Evolutionary conservation across 2,797 vertebrate genomes (phyloP).

Genomic region (Coreius guichenoti): DNA sequence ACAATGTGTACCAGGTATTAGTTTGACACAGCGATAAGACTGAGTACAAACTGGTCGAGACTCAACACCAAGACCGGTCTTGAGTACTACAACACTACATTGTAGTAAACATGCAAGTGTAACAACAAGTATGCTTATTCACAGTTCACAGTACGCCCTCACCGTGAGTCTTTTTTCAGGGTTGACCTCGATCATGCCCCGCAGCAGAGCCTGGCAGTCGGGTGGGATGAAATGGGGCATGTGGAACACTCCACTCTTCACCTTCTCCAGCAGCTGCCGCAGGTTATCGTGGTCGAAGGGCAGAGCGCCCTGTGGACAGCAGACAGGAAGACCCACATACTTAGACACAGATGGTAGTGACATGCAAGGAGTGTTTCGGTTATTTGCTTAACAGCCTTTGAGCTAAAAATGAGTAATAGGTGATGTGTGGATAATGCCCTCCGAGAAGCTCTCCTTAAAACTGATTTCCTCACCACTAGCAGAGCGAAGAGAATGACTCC

Average conservation of each 20-base stretch:
- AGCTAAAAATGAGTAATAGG: neutral
- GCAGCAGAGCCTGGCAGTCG: conserved; percentile 88
- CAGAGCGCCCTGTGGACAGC: conserved; percentile 82
- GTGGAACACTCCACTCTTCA: conserved; percentile 93
- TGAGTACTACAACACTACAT: neutral
- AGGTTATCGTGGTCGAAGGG: conserved; percentile 94
- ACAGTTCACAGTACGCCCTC: conserved; percentile 54
- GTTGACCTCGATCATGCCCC: conserved; percentile 93
- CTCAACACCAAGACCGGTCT: neutral
- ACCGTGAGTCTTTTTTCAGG: conserved; percentile 91
- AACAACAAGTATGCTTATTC: neutral
- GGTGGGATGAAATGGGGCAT: conserved; percentile 95
- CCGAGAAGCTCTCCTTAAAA: neutral
- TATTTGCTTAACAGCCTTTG: conserved; percentile 19
- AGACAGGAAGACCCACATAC: neutral
- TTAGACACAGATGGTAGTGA: neutral
- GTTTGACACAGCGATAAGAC: neutral
- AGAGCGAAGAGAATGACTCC: conserved; percentile 95
- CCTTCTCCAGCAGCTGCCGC: conserved; percentile 92
- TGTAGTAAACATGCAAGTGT: neutral
- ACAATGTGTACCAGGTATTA: neutral
- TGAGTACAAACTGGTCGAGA: no score
- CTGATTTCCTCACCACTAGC: conserved; percentile 83
- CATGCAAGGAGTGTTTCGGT: conserved; percentile 5
- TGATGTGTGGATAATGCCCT: conserved; percentile 6